A percentile compares a stretch with the other conserved stretches of the same genome.
Conservation (phyloP, 2,113 vertebrate species). For the Phalacrocorax aristotelis region DNA sequence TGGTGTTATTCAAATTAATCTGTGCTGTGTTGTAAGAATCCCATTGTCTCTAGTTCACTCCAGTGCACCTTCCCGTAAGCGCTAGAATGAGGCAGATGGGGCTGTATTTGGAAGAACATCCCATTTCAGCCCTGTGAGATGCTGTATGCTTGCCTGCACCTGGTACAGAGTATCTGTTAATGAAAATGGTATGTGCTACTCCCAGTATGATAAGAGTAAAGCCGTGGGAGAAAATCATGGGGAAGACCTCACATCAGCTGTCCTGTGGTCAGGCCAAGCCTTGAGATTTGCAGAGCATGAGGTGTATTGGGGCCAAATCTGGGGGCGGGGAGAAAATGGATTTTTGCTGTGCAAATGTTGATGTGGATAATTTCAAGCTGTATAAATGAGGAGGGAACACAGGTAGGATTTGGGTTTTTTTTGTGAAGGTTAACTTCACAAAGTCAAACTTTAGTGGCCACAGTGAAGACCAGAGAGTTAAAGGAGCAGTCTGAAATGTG, state of each 20-base stretch:
- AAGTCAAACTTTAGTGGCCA: background rate
- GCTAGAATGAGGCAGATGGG: background rate
- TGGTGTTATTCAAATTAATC: background rate
- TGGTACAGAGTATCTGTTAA: background rate
- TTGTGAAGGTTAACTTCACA: background rate
- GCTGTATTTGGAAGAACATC: background rate
- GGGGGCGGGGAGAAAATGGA: background rate
- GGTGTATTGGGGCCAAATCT: background rate
- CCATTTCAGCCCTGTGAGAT: background rate
- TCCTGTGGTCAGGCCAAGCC: background rate
- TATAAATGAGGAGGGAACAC: background rate
- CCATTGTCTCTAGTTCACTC: background rate
- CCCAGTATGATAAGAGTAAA: background rate
- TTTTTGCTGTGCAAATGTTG: background rate
- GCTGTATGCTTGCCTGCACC: background rate
- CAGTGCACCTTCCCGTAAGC: background rate
- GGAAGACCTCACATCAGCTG: background rate
- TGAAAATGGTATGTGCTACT: background rate
- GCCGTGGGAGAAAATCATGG: background rate
- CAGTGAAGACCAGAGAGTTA: background rate
- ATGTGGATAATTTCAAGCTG: background rate
- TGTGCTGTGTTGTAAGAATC: background rate
- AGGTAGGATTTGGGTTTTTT: background rate
- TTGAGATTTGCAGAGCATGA: background rate
- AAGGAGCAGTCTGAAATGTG: background rate